A percentile compares a stretch with the other conserved stretches of the same genome.
Conservation (phyloP, 1,140 invertebrate species). For the Drosophila miranda region DNA sequence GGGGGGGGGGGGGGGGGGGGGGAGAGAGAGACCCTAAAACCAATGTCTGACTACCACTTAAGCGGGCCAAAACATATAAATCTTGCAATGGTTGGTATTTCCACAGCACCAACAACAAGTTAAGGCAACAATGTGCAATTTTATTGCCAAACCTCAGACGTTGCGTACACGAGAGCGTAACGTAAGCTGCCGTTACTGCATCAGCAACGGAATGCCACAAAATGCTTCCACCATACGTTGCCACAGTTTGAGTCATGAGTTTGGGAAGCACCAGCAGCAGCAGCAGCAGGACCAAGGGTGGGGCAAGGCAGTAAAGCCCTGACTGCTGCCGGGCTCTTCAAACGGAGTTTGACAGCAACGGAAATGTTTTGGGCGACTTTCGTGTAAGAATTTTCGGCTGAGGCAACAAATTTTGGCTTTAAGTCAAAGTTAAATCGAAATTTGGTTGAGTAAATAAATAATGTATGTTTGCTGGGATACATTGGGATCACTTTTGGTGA, state of each 20-base stretch:
- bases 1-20: too few species aligned
- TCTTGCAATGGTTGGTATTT: slow-evolving; percentile 76
- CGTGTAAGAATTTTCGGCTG: slow-evolving; percentile 10
- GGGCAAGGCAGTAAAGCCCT: slow-evolving; percentile 27
- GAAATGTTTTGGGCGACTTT: slow-evolving; percentile 35
- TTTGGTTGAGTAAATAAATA: slow-evolving; percentile 1
- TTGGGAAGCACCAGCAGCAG: background rate
- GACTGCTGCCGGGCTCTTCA: slow-evolving; percentile 40
- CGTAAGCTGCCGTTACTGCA: slow-evolving; percentile 58
- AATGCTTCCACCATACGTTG: slow-evolving; percentile 65
- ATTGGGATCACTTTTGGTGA: too few species aligned
- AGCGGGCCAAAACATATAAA: slow-evolving; percentile 75
- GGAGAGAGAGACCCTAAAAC: slow-evolving; percentile 43
- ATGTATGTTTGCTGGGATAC: too few species aligned
- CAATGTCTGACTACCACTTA: slow-evolving; percentile 78
- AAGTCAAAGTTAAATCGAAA: slow-evolving; percentile 24
- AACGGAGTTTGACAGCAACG: slow-evolving; percentile 41
- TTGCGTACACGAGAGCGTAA: slow-evolving; percentile 67
- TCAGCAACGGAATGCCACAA: slow-evolving; percentile 58
- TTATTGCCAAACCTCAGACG: slow-evolving; percentile 77
- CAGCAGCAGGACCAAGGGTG: too few species aligned
- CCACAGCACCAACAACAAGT: slow-evolving; percentile 39
- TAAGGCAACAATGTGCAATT: slow-evolving; percentile 70
- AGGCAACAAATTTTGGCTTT: slow-evolving; percentile 12
- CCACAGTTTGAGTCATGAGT: slow-evolving; percentile 48